Conservation (phyloP, 2,113 vertebrate species). For the Oriolus oriolus region DNA sequence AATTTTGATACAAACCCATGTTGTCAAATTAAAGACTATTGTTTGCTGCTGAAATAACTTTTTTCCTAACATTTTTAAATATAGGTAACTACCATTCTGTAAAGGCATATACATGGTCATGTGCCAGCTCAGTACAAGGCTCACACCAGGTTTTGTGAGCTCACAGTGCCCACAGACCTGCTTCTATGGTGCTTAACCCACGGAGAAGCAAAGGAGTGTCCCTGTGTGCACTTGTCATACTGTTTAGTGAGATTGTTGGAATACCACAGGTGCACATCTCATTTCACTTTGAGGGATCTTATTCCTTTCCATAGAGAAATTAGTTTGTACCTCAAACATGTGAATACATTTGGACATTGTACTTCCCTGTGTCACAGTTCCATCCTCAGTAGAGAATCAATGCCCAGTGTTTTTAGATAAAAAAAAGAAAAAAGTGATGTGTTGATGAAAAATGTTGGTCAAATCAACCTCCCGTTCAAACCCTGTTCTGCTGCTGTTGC, state of each 20-base stretch:
- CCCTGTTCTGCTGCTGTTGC: rapidly evolving
- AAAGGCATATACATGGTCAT: neutral
- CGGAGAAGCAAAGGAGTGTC: neutral
- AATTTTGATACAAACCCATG: neutral
- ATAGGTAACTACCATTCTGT: neutral
- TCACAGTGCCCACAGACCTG: neutral
- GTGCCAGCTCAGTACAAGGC: neutral
- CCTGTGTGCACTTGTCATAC: neutral
- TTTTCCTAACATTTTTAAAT: neutral
- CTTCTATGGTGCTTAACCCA: neutral
- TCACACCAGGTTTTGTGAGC: neutral
- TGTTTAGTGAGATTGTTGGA: neutral
- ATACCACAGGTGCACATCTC: neutral
- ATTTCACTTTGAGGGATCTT: neutral
- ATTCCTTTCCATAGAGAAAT: neutral
- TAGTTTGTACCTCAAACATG: neutral
- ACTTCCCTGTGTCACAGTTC: neutral
- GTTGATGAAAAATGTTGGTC: neutral
- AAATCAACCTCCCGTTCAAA: neutral
- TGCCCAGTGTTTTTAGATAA: neutral
- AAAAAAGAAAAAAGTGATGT: no score
- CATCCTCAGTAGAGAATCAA: neutral
- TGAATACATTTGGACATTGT: neutral
- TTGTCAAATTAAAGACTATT: neutral
- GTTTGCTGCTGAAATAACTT: neutral